These are phyloP conservation scores for Rhinophrynus dorsalis DNA, from an alignment of 2,797 vertebrate species.

Conservation along the genomic window DNA sequence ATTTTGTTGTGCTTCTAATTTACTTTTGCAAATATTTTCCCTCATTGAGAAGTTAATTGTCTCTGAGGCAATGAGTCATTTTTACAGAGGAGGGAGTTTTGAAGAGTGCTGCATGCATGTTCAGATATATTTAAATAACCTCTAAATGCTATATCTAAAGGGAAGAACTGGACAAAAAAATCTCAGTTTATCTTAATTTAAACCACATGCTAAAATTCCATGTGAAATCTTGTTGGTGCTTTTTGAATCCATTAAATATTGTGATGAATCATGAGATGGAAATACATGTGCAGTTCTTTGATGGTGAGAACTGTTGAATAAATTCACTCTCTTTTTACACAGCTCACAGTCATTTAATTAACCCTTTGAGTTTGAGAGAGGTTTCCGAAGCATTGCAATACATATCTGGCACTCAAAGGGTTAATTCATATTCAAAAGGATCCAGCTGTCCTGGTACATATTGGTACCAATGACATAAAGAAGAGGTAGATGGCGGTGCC, in stretches of 20 bases:
- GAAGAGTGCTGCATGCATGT: slow-evolving; percentile 21
- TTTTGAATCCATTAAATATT: background rate
- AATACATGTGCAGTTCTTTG: background rate
- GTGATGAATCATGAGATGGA: background rate
- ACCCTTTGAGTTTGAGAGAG: too few species aligned
- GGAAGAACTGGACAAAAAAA: slow-evolving; percentile 2
- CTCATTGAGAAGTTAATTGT: slow-evolving; percentile 19
- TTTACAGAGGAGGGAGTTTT: slow-evolving; percentile 5
- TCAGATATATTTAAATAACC: slow-evolving; percentile 4
- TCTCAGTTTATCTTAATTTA: slow-evolving; percentile 14
- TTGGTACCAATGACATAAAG: too few species aligned
- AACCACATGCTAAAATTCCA: slow-evolving; percentile 16
- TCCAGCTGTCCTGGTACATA: too few species aligned
- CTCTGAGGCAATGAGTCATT: slow-evolving; percentile 27
- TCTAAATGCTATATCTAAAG: too few species aligned
- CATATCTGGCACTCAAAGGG: too few species aligned
- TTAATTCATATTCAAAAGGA: too few species aligned
- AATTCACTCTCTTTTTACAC: too few species aligned
- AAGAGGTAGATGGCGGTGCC: too few species aligned
- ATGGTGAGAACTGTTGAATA: too few species aligned
- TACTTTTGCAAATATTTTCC: slow-evolving; percentile 19
- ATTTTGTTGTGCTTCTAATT: slow-evolving; percentile 10
- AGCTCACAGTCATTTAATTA: too few species aligned
- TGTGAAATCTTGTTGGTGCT: slow-evolving; percentile 6
- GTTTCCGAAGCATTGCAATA: too few species aligned